phyloP scores from a whole-genome alignment of 2,888 invertebrate genomes.

The Matsumyia berberina region DNA sequence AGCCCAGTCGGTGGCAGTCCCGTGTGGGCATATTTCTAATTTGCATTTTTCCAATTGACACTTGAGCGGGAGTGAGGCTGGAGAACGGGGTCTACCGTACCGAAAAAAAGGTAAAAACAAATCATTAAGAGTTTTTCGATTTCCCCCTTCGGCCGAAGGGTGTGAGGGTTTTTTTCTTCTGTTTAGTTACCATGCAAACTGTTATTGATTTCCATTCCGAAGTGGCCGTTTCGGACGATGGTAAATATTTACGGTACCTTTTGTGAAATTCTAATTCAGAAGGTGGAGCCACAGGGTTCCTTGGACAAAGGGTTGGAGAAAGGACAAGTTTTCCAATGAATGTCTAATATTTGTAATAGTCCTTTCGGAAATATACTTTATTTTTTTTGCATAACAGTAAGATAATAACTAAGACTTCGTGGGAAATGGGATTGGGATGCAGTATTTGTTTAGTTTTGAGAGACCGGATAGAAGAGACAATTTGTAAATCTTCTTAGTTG shows the following conservation, averaged over 20 bases:
- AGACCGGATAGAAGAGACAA: neutral
- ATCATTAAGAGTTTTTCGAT: conserved; percentile 72
- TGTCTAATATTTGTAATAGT: conserved; percentile 67
- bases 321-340: conserved; percentile 62
- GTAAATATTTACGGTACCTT: conserved; percentile 74
- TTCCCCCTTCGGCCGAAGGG: conserved; percentile 39
- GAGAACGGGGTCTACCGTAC: conserved; percentile 12
- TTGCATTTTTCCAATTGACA: conserved; percentile 76
- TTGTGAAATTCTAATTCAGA: conserved; percentile 71
- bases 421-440: neutral
- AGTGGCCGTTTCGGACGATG: conserved; percentile 62
- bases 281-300: conserved; percentile 37
- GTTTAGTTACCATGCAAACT: conserved; percentile 71
- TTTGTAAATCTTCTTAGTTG: too few species aligned
- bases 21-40: conserved; percentile 76
- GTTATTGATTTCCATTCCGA: conserved; percentile 74
- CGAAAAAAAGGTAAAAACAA: conserved; percentile 64
- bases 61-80: conserved; percentile 42
- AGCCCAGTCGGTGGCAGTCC: conserved; percentile 17
- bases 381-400: conserved; percentile 29
- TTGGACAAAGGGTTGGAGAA: conserved; percentile 14
- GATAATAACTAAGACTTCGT: conserved; percentile 34
- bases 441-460: conserved; percentile 26
- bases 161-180: conserved; percentile 24
- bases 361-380: conserved; percentile 27